Base-by-base conservation (phyloP, 1,140 invertebrate genomes). In the Trichoplusia ni region DNA sequence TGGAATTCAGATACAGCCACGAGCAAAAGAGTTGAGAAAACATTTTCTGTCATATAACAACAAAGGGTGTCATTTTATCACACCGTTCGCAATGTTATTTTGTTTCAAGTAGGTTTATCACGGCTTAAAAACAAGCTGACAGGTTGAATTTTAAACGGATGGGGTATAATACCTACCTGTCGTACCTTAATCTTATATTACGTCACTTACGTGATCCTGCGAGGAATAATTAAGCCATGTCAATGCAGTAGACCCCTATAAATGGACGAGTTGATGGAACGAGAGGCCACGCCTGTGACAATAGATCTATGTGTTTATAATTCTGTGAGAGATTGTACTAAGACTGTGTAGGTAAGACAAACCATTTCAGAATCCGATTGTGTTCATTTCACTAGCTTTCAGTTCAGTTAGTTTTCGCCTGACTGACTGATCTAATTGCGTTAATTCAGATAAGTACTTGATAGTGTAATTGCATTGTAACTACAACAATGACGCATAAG, bases 371-470 rank as follows among this genome's bases (percentile, higher is more conserved):
- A 69, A 69, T 69, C 69, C 38, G 42, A 72, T 67, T 67, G 64
- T 64, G 53, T 73, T 71, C 72, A 78, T 49, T 73, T 61, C 64
- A 67, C 65, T 75, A 71, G 63, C 59, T 71, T 77, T 75, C 69
- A 71, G 21, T 31, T 44, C 25, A 58, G 73, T 81, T 74, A 75
- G 38, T 59, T 46, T 59, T 46, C 65, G 61, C 66, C 33, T 56
- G 70, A 75, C 68, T 72, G 70, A 27, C 29, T 63, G 29, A 49
- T 42, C 62, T 82, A 76, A 76, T 77, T 77, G 68, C 59, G 69
- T 76, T 76, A 77, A 80, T 69, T 70, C 69, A 64, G 64, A 75
- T 77, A 79, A 67, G 64, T 69, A 73, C 69, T 72, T 71, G 56
- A 42, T 47, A 53, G 62, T 66, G 60, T 66, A 51, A 73, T 68